Conservation (phyloP, 2,113 vertebrate species). For the Caranx ignobilis region DNA sequence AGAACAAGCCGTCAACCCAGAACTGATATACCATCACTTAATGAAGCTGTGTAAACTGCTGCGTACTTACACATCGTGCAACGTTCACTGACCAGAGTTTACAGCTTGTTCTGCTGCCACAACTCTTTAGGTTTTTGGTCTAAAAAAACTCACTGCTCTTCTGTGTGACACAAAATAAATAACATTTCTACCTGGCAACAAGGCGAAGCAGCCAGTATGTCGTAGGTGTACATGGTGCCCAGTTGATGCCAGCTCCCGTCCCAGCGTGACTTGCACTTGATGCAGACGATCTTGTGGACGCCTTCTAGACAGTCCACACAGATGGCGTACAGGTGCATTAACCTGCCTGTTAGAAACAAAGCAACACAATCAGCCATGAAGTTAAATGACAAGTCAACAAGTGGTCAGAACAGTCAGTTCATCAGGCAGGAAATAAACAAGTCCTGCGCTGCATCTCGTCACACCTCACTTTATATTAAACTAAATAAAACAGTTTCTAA, state of each 20-base stretch:
- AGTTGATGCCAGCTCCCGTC: slow-evolving; percentile 99
- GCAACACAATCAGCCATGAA: background rate
- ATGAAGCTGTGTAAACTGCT: background rate
- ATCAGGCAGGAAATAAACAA: background rate
- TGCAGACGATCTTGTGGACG: slow-evolving; percentile 99
- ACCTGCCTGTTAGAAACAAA: slow-evolving; percentile 87
- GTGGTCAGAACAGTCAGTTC: background rate
- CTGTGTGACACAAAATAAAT: too few relatives aligned
- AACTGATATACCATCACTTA: background rate
- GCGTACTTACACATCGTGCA: background rate
- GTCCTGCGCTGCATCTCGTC: background rate
- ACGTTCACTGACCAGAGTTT: too few relatives aligned
- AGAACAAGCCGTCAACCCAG: too few relatives aligned
- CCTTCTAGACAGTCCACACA: slow-evolving; percentile 99
- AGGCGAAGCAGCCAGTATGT: slow-evolving; percentile 97
- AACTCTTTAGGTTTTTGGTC: too few relatives aligned
- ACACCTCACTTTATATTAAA: background rate
- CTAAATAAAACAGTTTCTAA: background rate
- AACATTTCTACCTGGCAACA: slow-evolving; percentile 92
- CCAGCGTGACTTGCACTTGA: slow-evolving; percentile 99
- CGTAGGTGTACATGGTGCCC: slow-evolving; percentile 99
- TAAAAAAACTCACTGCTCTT: too few relatives aligned
- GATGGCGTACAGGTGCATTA: slow-evolving; percentile 98
- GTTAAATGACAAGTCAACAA: background rate
- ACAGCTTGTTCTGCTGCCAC: too few relatives aligned